Evolutionary conservation across 2,113 vertebrate genomes (phyloP).

Genomic region (Mus musculus): DNA sequence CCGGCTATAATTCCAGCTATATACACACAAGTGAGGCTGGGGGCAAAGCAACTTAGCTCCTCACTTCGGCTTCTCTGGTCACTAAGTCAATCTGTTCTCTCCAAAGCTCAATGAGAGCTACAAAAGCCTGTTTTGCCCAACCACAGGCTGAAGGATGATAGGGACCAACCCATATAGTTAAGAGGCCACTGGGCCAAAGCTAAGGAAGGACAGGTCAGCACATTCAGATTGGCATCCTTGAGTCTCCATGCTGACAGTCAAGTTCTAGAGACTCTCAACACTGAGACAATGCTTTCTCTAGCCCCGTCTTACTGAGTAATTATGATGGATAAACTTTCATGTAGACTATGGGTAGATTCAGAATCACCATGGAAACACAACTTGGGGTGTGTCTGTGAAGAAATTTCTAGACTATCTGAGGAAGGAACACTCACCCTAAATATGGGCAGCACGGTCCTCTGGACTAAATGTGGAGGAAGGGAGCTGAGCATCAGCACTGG

Average conservation of each 20-base stretch:
- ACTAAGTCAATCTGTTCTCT: background rate
- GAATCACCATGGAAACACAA: background rate
- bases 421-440: too few species aligned
- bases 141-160: background rate
- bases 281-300: background rate
- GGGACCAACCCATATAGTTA: fast-evolving
- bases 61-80: background rate
- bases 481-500: background rate
- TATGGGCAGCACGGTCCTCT: too few species aligned
- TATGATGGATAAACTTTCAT: background rate
- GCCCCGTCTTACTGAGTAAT: background rate
- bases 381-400: background rate
- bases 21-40: background rate
- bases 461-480: background rate
- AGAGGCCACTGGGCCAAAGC: background rate
- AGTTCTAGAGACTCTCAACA: background rate
- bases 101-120: fast-evolving
- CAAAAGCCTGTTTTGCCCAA: fast-evolving
- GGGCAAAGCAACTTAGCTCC: background rate
- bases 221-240: fast-evolving
- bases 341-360: background rate
- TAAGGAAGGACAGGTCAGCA: background rate
- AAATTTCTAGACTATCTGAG: background rate
- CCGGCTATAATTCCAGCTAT: background rate
- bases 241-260: fast-evolving